These are phyloP conservation scores for Apotomis capreana DNA, from an alignment of 2,888 invertebrate genomes.

Conservation along the genomic window DNA sequence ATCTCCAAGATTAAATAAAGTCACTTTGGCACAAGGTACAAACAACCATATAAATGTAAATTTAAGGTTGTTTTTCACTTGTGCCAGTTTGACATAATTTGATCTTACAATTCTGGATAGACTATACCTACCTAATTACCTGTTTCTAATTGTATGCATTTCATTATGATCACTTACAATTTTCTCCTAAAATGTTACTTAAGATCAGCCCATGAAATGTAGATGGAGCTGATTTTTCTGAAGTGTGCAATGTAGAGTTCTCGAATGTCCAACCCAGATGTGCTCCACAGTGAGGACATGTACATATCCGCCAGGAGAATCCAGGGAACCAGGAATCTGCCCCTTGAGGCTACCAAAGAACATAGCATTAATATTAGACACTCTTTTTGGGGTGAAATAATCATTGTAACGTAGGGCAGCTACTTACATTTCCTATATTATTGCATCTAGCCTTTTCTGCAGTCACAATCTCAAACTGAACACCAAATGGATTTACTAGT, in stretches of 20 bases:
- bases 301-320: slow-evolving; percentile 85
- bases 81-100: too few relatives aligned
- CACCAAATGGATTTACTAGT: slow-evolving; percentile 81
- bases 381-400: background rate
- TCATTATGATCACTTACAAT: slow-evolving; percentile 65
- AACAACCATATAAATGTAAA: too few relatives aligned
- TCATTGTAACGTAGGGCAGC: background rate
- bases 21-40: too few relatives aligned
- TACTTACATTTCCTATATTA: slow-evolving; percentile 77
- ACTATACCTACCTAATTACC: too few relatives aligned
- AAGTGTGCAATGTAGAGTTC: slow-evolving; percentile 58
- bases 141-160: too few relatives aligned
- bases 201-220: slow-evolving; percentile 77
- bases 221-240: slow-evolving; percentile 52
- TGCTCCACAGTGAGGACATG: slow-evolving; percentile 84
- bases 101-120: too few relatives aligned
- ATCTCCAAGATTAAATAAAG: too few relatives aligned
- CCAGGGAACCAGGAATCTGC: slow-evolving; percentile 87
- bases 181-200: slow-evolving; percentile 76
- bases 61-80: too few relatives aligned
- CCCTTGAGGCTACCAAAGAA: slow-evolving; percentile 72
- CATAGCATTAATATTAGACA: background rate
- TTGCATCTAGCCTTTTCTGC: slow-evolving; percentile 81
- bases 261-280: slow-evolving; percentile 86
- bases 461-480: slow-evolving; percentile 81